Base-by-base conservation (phyloP, 2,797 vertebrate genomes). In the Stomatorhinus walkeri region DNA sequence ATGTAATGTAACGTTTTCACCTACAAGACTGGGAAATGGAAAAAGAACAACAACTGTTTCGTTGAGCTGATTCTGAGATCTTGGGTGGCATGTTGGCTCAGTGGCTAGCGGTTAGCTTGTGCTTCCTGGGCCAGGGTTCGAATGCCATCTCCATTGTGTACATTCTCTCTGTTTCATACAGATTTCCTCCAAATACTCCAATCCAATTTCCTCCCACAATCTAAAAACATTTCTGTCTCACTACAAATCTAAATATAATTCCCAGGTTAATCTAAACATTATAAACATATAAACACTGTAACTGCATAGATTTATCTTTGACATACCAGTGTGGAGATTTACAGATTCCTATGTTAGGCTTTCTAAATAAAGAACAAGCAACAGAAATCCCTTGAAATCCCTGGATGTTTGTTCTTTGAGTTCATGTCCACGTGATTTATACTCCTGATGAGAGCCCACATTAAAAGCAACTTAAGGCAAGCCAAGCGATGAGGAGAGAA, bases 401-500 rank as follows among this genome's bases (percentile, higher is more conserved):
- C 36, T 43, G 54, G 79, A 84, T 56, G 24, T 64, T 88, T 88
- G 56, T 83, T 49, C 40, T 85, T 22, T 85, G 22, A 49, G 88
- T 46, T 24, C 79, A 59, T 16, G 54, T 2, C 88, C 81, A 40
- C 7, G 88, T 89, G 89, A 89, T 91, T 90, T 89, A 90, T 89
- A 89, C 91, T 92, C 91, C 87, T 68, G 89, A 40, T 89, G 87
- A 64, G 4, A 56, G 3, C 10, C 81, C 32, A 22, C 81, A 79
- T 32, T 51, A 64, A 92, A 87, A 40, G 46, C 59, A 89, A 89
- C 84, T 92, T 89, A 12, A 91, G 90, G 85, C 81, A 40, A 90
- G 90, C 91, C 89, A 87, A 89, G 92, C 90, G 86, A 92, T 86
- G 72, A 56, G 46, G 91, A 91, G 88, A 68, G 88, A 89, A 90